Conservation (phyloP, 2,797 vertebrate species). For the Sparidentex hasta region DNA sequence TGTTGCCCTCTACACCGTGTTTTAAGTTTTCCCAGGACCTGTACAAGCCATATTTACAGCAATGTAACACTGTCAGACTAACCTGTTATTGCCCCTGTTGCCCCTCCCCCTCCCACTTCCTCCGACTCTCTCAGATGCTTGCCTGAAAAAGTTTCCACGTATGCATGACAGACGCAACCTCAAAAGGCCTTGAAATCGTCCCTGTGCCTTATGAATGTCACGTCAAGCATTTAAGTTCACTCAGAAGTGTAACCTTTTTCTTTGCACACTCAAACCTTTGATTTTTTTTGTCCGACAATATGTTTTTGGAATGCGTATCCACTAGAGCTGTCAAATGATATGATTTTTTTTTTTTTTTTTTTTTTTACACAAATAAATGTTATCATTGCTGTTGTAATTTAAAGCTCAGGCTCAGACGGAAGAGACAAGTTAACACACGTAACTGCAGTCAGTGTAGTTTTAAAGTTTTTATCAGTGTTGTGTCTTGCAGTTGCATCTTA, state of each 20-base stretch:
- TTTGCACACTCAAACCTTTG: conserved; percentile 9
- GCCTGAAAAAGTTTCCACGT: conserved; percentile 80
- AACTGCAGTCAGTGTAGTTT: not conserved
- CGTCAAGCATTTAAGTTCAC: conserved; percentile 69
- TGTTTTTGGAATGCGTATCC: conserved; percentile 79
- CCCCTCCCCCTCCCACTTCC: conserved; percentile 12
- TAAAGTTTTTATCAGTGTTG: not conserved
- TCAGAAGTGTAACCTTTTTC: conserved; percentile 39
- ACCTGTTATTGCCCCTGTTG: conserved; percentile 49
- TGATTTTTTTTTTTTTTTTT: not conserved
- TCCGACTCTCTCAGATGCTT: conserved; percentile 76
- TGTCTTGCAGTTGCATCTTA: not conserved
- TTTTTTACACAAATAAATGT: not conserved
- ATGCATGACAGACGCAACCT: conserved; percentile 87
- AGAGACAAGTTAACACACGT: not conserved
- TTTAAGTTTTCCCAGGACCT: conserved; percentile 23
- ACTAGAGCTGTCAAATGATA: conserved; percentile 70
- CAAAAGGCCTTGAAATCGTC: conserved; percentile 76
- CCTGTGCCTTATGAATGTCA: conserved; percentile 75
- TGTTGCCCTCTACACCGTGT: not conserved
- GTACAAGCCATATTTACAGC: conserved; percentile 51
- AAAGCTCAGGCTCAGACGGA: not conserved
- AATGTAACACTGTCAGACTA: conserved; percentile 57
- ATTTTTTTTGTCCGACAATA: not conserved
- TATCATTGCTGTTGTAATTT: not conserved